These are phyloP conservation scores for Emys orbicularis DNA, from an alignment of 2,797 vertebrate genomes.

Conservation along the genomic window DNA sequence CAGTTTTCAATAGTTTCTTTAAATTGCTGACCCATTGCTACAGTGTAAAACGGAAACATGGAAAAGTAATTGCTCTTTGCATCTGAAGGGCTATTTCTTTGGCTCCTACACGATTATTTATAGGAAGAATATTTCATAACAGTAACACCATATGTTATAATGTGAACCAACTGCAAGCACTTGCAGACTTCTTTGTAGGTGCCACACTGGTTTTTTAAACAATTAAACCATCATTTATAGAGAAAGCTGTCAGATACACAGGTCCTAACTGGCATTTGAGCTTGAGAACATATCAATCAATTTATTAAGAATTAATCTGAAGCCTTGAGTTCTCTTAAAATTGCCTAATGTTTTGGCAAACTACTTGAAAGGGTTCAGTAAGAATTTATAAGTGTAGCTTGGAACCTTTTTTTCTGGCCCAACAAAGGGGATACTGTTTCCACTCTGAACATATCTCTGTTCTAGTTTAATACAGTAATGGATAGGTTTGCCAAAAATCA, in stretches of 20 bases:
- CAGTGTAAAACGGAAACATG: slow-evolving; percentile 47
- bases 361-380: slow-evolving; percentile 80
- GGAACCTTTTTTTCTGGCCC: slow-evolving; percentile 66
- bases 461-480: slow-evolving; percentile 76
- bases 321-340: slow-evolving; percentile 77
- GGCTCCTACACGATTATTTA: slow-evolving; percentile 65
- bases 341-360: slow-evolving; percentile 82
- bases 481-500: slow-evolving; percentile 82
- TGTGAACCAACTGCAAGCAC: slow-evolving; percentile 73
- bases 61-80: slow-evolving; percentile 54
- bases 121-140: slow-evolving; percentile 64
- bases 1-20: slow-evolving; percentile 23
- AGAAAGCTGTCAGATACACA: slow-evolving; percentile 46
- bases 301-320: slow-evolving; percentile 80
- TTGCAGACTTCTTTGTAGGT: slow-evolving; percentile 51
- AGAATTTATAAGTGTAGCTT: slow-evolving; percentile 80
- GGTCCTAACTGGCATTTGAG: slow-evolving; percentile 50
- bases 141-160: slow-evolving; percentile 73
- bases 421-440: slow-evolving; percentile 83
- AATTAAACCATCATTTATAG: slow-evolving; percentile 68
- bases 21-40: background rate
- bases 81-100: slow-evolving; percentile 50
- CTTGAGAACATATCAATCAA: slow-evolving; percentile 79
- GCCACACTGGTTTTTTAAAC: slow-evolving; percentile 54
- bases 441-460: slow-evolving; percentile 74